Conservation (phyloP, 2,113 vertebrate species). For the Oreocharis arfaki region DNA sequence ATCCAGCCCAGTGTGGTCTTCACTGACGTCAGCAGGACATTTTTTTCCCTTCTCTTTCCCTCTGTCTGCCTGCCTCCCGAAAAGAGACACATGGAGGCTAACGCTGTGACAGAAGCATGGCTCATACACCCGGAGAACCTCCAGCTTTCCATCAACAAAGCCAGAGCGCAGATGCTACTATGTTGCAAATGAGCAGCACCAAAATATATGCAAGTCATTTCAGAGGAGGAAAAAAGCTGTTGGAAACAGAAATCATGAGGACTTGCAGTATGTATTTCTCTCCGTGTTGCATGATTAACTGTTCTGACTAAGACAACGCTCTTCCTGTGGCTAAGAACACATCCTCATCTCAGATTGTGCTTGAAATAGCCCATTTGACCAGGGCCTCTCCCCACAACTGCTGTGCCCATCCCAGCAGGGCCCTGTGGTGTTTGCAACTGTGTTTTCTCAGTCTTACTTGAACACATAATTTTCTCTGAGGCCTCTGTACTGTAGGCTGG, state of each 20-base stretch:
- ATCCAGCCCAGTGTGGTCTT: slow-evolving; percentile 57
- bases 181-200: not conserved
- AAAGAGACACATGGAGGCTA: slow-evolving; percentile 27
- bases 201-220: slow-evolving; percentile 48
- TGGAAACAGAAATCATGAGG: slow-evolving; percentile 28
- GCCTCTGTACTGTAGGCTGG: not conserved
- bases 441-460: not conserved
- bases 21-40: slow-evolving; percentile 64
- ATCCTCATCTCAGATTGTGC: slow-evolving; percentile 48
- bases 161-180: not conserved
- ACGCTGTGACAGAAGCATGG: slow-evolving; percentile 10
- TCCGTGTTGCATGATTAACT: slow-evolving; percentile 38
- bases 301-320: slow-evolving; percentile 55
- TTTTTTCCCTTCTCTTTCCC: not conserved
- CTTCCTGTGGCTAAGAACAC: slow-evolving; percentile 61
- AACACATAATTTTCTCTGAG: not conserved
- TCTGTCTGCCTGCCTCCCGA: not conserved
- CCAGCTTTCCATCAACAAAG: slow-evolving; percentile 30
- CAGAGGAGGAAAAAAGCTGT: slow-evolving; percentile 28
- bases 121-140: slow-evolving; percentile 20
- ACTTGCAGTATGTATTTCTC: not conserved
- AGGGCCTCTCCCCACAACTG: not conserved
- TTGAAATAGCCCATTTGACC: slow-evolving; percentile 40
- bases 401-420: not conserved
- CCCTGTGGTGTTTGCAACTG: not conserved